Conservation (phyloP, 2,797 vertebrate species). For the Vipera latastei region DNA sequence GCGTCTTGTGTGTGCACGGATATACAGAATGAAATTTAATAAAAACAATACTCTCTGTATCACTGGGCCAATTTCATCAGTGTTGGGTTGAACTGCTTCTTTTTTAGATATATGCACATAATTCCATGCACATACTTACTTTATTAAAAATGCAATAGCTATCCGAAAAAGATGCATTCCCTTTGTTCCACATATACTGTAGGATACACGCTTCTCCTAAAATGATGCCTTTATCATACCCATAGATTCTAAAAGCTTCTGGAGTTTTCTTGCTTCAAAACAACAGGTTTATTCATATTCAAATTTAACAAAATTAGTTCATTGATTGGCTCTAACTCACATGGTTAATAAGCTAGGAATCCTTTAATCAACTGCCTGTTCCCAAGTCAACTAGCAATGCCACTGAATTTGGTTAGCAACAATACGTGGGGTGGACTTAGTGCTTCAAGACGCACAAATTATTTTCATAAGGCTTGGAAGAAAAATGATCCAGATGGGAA, state of each 20-base stretch:
- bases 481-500: not conserved
- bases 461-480: not conserved
- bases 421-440: not conserved
- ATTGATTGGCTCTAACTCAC: not conserved
- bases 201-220: not conserved
- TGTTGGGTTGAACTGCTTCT: not conserved
- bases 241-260: not conserved
- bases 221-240: not conserved
- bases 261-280: not conserved
- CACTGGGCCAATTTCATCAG: not conserved
- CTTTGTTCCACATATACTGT: not conserved
- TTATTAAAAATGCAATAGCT: not conserved
- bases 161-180: not conserved
- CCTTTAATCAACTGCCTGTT: not conserved
- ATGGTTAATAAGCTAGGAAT: not conserved
- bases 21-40: not conserved
- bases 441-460: not conserved
- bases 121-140: not conserved
- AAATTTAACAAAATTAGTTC: not conserved
- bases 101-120: not conserved
- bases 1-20: not conserved
- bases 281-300: not conserved
- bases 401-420: not conserved
- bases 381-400: not conserved
- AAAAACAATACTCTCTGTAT: not conserved